phyloP scores from a whole-genome alignment of 2,888 invertebrate genomes.

The Thecocarcelia acutangulata region DNA sequence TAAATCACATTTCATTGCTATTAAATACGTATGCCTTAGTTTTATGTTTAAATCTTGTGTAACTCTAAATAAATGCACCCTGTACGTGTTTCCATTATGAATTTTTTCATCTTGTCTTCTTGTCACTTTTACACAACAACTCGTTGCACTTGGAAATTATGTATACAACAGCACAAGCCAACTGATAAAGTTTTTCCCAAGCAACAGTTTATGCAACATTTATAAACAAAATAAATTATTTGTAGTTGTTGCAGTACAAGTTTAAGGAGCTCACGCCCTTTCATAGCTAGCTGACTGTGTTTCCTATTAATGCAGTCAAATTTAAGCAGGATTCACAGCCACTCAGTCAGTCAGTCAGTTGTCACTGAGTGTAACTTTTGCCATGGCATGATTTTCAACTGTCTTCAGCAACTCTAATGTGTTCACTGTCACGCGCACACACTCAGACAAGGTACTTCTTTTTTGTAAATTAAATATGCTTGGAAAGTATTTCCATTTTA shows the following conservation, averaged over 20 bases:
- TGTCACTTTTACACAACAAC: slow-evolving; percentile 10
- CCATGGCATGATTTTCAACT: slow-evolving; percentile 19
- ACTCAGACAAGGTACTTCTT: no score
- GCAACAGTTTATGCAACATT: slow-evolving; percentile 22
- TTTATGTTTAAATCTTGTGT: no score
- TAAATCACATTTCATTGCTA: no score
- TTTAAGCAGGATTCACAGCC: not conserved
- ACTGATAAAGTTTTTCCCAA: slow-evolving; percentile 23
- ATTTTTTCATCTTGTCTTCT: slow-evolving; percentile 22
- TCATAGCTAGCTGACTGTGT: not conserved
- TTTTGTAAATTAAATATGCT: no score
- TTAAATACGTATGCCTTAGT: no score
- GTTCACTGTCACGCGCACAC: no score
- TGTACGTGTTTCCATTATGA: not conserved
- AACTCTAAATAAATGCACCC: no score
- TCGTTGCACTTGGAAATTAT: not conserved
- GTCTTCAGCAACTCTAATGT: not conserved
- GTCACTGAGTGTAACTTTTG: slow-evolving; percentile 1
- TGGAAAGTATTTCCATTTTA: no score
- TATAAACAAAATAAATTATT: slow-evolving; percentile 4
- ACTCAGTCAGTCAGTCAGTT: slow-evolving; percentile 2
- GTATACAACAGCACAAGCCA: slow-evolving; percentile 3
- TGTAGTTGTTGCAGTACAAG: not conserved
- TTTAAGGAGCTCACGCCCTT: not conserved
- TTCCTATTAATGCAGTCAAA: not conserved